Evolutionary conservation across 2,888 invertebrate species (phyloP).

Genomic region (Bellardia bayeri): DNA sequence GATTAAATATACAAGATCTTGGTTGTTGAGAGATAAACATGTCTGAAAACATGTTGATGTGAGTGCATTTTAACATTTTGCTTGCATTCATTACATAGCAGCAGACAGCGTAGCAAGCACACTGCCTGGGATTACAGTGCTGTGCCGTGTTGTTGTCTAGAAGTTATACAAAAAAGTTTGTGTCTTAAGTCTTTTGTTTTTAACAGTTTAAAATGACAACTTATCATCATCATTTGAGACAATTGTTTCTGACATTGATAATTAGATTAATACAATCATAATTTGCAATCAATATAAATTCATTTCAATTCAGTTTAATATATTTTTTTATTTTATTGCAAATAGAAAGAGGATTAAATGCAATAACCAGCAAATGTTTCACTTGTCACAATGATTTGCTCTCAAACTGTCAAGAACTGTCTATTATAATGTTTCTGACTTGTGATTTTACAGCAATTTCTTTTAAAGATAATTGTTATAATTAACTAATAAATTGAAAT

Average conservation of each 20-base stretch:
- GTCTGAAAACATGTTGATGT: constrained; percentile 54
- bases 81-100: background rate
- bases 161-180: constrained; percentile 31
- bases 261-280: constrained; percentile 65
- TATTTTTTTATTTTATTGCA: constrained; percentile 4
- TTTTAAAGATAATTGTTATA: background rate
- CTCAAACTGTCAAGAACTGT: constrained; percentile 27
- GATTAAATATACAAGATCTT: constrained; percentile 59
- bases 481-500: background rate
- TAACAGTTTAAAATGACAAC: constrained; percentile 65
- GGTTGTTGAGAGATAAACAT: constrained; percentile 50
- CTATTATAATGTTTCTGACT: constrained; percentile 15
- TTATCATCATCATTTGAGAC: constrained; percentile 45
- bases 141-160: background rate
- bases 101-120: background rate
- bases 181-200: constrained; percentile 68
- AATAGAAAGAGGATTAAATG: constrained; percentile 39
- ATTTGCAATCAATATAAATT: constrained; percentile 53
- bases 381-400: constrained; percentile 47
- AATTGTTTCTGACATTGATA: constrained; percentile 65
- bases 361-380: constrained; percentile 38
- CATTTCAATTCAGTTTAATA: constrained; percentile 37
- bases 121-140: background rate
- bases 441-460: background rate
- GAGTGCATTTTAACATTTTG: constrained; percentile 46